phyloP scores from a whole-genome alignment of 2,797 vertebrate genomes.

The Eremophila alpestris region DNA sequence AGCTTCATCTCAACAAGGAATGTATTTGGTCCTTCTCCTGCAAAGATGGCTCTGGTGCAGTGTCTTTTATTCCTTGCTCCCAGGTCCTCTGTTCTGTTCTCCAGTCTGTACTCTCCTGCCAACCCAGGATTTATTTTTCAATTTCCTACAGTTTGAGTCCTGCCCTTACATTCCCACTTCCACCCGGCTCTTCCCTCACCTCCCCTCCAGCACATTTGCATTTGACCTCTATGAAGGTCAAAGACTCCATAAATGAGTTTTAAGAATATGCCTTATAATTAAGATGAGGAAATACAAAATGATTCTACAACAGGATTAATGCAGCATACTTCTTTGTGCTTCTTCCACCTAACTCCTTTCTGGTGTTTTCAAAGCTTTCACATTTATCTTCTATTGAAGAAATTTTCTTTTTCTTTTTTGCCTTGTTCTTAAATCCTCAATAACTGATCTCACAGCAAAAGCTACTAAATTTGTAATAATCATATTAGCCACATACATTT shows the following conservation, averaged over 20 bases:
- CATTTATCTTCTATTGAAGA: neutral
- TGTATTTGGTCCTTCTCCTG: conserved; percentile 44
- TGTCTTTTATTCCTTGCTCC: neutral
- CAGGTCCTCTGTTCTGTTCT: neutral
- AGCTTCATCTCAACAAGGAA: conserved; percentile 47
- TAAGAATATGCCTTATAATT: neutral
- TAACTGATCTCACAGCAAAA: conserved; percentile 36
- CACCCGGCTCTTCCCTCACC: neutral
- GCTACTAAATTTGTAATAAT: conserved; percentile 54
- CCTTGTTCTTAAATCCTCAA: conserved; percentile 12
- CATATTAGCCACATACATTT: conserved; percentile 27
- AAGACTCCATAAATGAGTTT: conserved; percentile 22
- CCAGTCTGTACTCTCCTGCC: neutral
- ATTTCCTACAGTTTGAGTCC: neutral
- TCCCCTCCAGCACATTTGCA: neutral
- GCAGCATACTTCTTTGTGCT: neutral
- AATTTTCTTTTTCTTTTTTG: neutral
- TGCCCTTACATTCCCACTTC: neutral
- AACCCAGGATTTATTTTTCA: conserved; percentile 46
- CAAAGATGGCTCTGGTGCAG: conserved; percentile 16
- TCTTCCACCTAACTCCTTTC: neutral
- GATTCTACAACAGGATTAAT: neutral
- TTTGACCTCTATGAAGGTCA: conserved; percentile 38
- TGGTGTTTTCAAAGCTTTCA: neutral
- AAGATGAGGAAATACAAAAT: neutral